Evolutionary conservation across 2,797 vertebrate species (phyloP), one percentile per base, ranked within the genome.

Genomic region (Odontamblyopus rebecca): DNA sequence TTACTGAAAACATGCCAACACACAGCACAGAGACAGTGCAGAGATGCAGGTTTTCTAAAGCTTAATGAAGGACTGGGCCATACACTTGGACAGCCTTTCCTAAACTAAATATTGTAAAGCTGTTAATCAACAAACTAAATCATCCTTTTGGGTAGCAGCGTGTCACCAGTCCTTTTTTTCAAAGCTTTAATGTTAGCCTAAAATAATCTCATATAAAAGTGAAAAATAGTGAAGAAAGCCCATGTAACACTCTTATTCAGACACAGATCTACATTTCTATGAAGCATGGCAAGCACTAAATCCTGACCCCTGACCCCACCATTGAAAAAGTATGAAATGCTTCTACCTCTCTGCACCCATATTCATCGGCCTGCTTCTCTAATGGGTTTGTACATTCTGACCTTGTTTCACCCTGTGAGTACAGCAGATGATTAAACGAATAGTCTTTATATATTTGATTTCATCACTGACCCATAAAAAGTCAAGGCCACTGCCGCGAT

Each of bases 1-100:
- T 86, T 74, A 23, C 69, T 83, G 81, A 72, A 74, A 79, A 78
- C 56, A 67, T 67, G 73, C 72, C 82, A 85, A 72, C 72, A 64
- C 56, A 75, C 35, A 78, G 62, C 82, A 62, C 30, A n/a, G 61
- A 48, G 68, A 60, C 70, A 63, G 72, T 60, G 71, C 60, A 23
- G 53, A 67, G 53, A 75, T 66, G 67, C 75, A 73, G 65, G 65
- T 78, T 68, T 71, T 48, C 74, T 6, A 27, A 50, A 51, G 65
- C 61, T 76, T 74, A 82, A 84, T 73, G 70, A 71, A 72, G 53
- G 41, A 74, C 54, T 23, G 35, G 51, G 67, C 60, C 9, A 1
- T 72, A 69, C 62, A 78, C 76, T 67, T 72, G 61, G 41, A 69
- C 57, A 65, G n/a, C 53, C 73, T 82, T 81, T 75, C 61, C 76